A percentile compares a stretch with the other conserved stretches of the same genome.
Conservation (phyloP, 1,140 invertebrate genomes). For the Gryon sp. region DNA sequence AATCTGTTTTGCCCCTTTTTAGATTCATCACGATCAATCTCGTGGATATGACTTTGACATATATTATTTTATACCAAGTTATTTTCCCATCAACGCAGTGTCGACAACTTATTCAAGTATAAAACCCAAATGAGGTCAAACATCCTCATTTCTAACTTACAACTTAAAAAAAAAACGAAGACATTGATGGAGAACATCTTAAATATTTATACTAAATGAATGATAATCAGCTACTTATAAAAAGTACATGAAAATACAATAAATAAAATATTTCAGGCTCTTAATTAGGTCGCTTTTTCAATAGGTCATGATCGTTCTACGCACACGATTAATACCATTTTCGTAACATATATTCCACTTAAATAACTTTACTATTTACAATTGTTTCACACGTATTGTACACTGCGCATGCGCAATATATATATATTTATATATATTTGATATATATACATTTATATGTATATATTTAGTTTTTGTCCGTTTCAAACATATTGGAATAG, state of each 20-base stretch:
- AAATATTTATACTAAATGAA: constrained; percentile 14
- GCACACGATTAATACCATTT: constrained; percentile 47
- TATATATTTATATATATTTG: constrained; percentile 38
- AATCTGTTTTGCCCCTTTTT: constrained; percentile 7
- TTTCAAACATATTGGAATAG: constrained; percentile 39
- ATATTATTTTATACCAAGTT: constrained; percentile 33
- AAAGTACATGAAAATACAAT: constrained; percentile 7
- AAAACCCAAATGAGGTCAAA: constrained; percentile 1
- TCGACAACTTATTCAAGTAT: constrained; percentile 1
- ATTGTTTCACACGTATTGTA: constrained; percentile 51
- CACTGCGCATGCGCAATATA: constrained; percentile 44
- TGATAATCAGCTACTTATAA: constrained; percentile 18
- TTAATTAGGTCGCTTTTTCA: constrained; percentile 49
- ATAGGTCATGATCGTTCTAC: constrained; percentile 57
- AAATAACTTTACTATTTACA: constrained; percentile 54
- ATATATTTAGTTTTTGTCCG: constrained; percentile 44
- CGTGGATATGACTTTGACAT: constrained; percentile 27
- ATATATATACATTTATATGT: constrained; percentile 54
- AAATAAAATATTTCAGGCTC: constrained; percentile 42
- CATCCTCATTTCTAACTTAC: neutral
- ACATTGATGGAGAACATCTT: constrained; percentile 2
- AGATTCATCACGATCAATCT: constrained; percentile 35
- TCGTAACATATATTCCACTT: constrained; percentile 28
- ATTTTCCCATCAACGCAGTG: constrained; percentile 13
- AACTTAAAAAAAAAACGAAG: neutral